Evolutionary conservation across 2,113 vertebrate genomes (phyloP), one percentile per base, ranked within the genome.

Genomic region (Petaurus breviceps): DNA sequence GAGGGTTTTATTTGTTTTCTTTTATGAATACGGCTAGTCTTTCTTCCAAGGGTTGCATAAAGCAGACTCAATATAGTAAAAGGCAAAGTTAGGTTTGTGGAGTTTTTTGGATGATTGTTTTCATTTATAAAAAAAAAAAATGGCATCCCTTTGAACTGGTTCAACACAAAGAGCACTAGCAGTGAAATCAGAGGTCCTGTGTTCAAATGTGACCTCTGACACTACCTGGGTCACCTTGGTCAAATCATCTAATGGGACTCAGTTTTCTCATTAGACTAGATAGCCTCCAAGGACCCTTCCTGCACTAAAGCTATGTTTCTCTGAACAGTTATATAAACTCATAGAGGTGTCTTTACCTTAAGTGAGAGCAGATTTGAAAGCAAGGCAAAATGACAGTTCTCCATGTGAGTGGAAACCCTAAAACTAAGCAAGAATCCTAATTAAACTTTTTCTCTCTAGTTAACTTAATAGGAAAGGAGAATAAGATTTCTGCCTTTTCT

Each of bases 101-200:
- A 14, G 19, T n/a, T 31, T 61, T 61, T 61, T 61, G 94, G 68
- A 93, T 7, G 2, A 25, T 3, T 12, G 24, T 68, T 96, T 52
- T 5, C 54, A 46, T 95, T 96, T 94, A 46, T 55, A 47, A 93
- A 93, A 77, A 47, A 93, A 93, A 77, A 9, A 92, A 9, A 92
- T 6, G 25, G 12, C 0, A n/a, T 11, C 24, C 31, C 55, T 93
- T 93, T 61, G 94, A 91, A 77, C 61, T 77, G 37, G 37, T 77
- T n/a, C 31, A 77, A 14, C 61, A 77, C 61, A n/a, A 77, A 77
- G 37, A 84, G n/a, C 6, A 84, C n/a, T 43, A 19, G n/a, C 37
- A n/a, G 7, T 19, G n/a, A 11, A 77, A 43, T 43, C 68, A 77
- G 37, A 43, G 5, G 37, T 43, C n/a, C 19, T 84, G n/a, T 6